phyloP scores from a whole-genome alignment of 1,140 invertebrate species.

The Achatina immaculata region DNA sequence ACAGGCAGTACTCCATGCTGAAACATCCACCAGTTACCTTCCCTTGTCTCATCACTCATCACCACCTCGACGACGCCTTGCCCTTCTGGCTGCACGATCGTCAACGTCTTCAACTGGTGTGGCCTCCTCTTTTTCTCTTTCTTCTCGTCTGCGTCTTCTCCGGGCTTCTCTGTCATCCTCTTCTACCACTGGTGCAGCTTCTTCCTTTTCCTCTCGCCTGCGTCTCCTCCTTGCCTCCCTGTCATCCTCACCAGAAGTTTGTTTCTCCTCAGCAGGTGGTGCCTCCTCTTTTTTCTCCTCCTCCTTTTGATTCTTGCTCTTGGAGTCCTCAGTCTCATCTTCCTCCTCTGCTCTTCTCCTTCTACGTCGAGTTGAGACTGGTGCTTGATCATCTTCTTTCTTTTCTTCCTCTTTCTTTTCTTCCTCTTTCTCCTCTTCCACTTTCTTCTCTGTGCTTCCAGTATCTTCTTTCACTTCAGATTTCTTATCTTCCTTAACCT shows the following conservation, averaged over 20 bases:
- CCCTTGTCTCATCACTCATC: slow-evolving; percentile 19
- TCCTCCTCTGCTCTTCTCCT: slow-evolving; percentile 24
- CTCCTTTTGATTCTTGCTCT: slow-evolving; percentile 28
- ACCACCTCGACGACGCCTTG: slow-evolving; percentile 23
- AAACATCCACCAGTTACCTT: slow-evolving; percentile 24
- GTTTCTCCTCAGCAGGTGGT: slow-evolving; percentile 16
- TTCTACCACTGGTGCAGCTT: slow-evolving; percentile 16
- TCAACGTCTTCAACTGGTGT: slow-evolving; percentile 30
- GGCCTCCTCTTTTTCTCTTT: slow-evolving; percentile 39
- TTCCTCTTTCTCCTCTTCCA: slow-evolving; percentile 28
- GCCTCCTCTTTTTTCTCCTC: slow-evolving; percentile 38
- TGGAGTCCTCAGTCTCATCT: slow-evolving; percentile 25
- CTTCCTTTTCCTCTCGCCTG: slow-evolving; percentile 33
- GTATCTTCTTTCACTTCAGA: slow-evolving; percentile 30
- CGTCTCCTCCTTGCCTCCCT: slow-evolving; percentile 28
- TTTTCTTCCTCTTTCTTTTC: slow-evolving; percentile 35
- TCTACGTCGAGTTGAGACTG: background rate
- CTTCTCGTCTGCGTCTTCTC: slow-evolving; percentile 38
- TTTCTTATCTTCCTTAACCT: slow-evolving; percentile 8
- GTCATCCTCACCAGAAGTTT: slow-evolving; percentile 36
- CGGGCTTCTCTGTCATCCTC: slow-evolving; percentile 40
- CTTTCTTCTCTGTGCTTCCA: background rate
- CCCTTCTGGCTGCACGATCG: slow-evolving; percentile 30
- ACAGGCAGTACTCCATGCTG: slow-evolving; percentile 13
- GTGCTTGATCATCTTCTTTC: slow-evolving; percentile 26